Base-by-base conservation (phyloP, 2,113 vertebrate species). In the Hipposideros armiger region DNA sequence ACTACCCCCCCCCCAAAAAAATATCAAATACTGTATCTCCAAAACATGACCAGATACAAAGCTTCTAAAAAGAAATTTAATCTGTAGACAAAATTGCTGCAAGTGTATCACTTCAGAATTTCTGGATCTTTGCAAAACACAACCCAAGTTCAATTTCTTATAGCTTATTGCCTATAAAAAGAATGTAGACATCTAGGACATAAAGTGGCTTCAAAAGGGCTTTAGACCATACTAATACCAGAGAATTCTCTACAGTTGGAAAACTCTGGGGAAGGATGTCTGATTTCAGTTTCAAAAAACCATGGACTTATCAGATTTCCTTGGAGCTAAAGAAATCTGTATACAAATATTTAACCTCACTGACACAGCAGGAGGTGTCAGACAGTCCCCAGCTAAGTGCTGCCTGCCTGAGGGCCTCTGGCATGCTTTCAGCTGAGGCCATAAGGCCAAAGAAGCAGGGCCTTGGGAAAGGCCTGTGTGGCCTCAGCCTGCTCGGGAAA, bases 121-220 rank as follows among this genome's bases (percentile, higher is more conserved):
- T 84, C 80, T 92, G 62, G 40, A 81, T 81, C 67, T 50, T 87
- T 88, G 28, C 20, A 92, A 94, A 96, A 88, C n/a, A 91, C n/a
- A 64, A 85, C 2, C 26, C 45, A 70, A 92, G 66, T 73, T 91
- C 83, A 89, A 62, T 70, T 84, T 91, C 28, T 76, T 62, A 83
- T 26, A 56, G 64, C 42, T 93, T 80, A 70, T 4, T 92, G 92
- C 40, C 92, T 94, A 36, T 36, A 76, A 52, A 91, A 93, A 86
- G 11, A 83, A 93, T 30, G 10, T 70, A 32, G 60, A 83, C 28
- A 83, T 14, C 47, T 36, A 60, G 13, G 26, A 70, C 56, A 32
- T 36, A 40, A 93, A 78, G 54, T 32, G 67, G 30, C 67, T 95
- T 90, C 84, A 50, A 58, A 54, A 76, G 45, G 24, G 11, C 60